phyloP scores from a whole-genome alignment of 1,140 invertebrate species.

The Scaptomyza graminum region DNA sequence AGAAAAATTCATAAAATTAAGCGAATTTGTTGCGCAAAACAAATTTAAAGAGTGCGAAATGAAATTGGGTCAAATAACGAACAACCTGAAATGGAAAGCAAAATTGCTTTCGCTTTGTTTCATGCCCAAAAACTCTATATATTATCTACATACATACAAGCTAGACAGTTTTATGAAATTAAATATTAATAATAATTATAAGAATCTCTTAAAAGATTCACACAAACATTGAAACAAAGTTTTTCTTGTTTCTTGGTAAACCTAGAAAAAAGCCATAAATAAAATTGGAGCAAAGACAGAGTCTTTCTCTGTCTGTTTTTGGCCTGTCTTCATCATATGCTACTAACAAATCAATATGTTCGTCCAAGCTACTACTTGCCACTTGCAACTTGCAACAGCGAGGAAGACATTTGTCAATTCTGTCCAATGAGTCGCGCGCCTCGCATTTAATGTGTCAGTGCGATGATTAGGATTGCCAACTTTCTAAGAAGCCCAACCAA shows the following conservation, averaged over 20 bases:
- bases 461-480: conserved; percentile 44
- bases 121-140: conserved; percentile 32
- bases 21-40: no score
- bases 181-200: conserved; percentile 46
- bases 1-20: no score
- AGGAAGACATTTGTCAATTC: conserved; percentile 78
- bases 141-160: neutral
- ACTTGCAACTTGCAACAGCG: conserved; percentile 50
- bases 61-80: conserved; percentile 55
- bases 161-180: neutral
- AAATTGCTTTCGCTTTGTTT: conserved; percentile 70
- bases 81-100: conserved; percentile 74
- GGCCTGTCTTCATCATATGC: conserved; percentile 44
- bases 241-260: conserved; percentile 72
- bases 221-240: conserved; percentile 29
- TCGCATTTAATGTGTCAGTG: conserved; percentile 76
- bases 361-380: conserved; percentile 70
- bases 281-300: conserved; percentile 65
- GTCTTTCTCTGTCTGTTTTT: conserved; percentile 14
- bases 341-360: conserved; percentile 74
- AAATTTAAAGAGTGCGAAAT: neutral
- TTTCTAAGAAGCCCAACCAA: conserved; percentile 18
- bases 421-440: conserved; percentile 33
- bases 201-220: conserved; percentile 44
- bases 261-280: conserved; percentile 43